phyloP scores from a whole-genome alignment of 1,140 invertebrate genomes.

The Aphidius ervi region DNA sequence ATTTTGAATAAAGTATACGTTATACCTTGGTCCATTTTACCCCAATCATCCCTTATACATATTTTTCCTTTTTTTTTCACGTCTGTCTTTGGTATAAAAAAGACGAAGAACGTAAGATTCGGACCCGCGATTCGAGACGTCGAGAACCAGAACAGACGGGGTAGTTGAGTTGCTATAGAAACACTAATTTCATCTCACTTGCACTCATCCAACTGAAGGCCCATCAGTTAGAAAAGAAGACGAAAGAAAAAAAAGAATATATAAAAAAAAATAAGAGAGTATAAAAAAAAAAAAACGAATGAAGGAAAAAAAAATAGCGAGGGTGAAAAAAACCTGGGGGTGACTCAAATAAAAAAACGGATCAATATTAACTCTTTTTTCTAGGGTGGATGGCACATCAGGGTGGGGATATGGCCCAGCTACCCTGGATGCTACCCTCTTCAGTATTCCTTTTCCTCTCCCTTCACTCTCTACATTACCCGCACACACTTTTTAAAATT shows the following conservation, averaged over 20 bases:
- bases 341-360: constrained; percentile 54
- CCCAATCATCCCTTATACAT: not conserved
- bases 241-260: constrained; percentile 13
- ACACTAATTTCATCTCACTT: constrained; percentile 50
- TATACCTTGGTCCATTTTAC: no score
- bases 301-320: constrained; percentile 52
- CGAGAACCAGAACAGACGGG: constrained; percentile 32
- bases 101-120: not conserved
- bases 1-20: no score
- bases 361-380: constrained; percentile 56
- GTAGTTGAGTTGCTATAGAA: constrained; percentile 52
- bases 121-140: constrained; percentile 19
- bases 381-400: constrained; percentile 44
- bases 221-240: not conserved
- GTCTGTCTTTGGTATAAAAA: constrained; percentile 6
- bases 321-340: constrained; percentile 51
- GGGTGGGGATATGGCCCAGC: constrained; percentile 36
- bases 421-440: constrained; percentile 20
- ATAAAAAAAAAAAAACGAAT: constrained; percentile 12
- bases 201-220: constrained; percentile 24
- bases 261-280: constrained; percentile 6
- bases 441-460: constrained; percentile 22
- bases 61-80: constrained; percentile 3
- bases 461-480: not conserved
- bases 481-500: not conserved